Evolutionary conservation across 1,140 invertebrate genomes (phyloP), one percentile per base, ranked within the genome.

Genomic region (Drosophila arawakana): DNA sequence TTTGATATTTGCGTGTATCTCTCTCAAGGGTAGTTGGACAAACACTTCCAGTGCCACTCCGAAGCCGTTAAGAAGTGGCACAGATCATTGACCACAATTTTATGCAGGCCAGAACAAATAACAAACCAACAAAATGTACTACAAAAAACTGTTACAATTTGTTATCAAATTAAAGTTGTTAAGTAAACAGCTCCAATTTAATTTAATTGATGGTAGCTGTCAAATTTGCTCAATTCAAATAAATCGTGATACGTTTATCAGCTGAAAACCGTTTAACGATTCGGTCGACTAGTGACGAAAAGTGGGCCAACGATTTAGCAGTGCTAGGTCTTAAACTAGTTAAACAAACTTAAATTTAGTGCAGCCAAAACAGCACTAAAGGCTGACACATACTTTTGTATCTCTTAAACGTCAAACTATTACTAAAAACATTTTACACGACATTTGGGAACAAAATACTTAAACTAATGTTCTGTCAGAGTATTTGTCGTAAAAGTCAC

Each of bases 31-130:
- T 73, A 58, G 25, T 30, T 37, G 52, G 25, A 65, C 25, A 41
- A 47, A 7, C 46, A 67, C 47, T 76, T 55, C 49, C 39, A 43
- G 30, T 18, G 34, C 52, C 46, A n/a, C n/a, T 63, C 74, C 74
- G 18, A 37, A 78, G 71, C 50, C 62, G 78, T 37, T 25, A 63
- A 68, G 43, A 88, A 78, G 75, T 75, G 63, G 80, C 54, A 50
- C 63, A 55, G 58, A 60, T 70, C 70, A 63, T 58, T 65, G 55
- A 37, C 25, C 10, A 47, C 18, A 34, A 54, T 54, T 54, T 30
- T 15, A 35, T 6, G 7, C 34, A n/a, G 6, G 21, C 30, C 2
- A 41, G 25, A 30, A 30, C 25, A 30, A 30, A 30, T 5, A 30
- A 30, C 25, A 0, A 30, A 30, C 25, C 25, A 30, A 30, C 3